These are phyloP conservation scores for Tanypteryx hageni DNA, from an alignment of 2,888 invertebrate genomes.

Conservation along the genomic window DNA sequence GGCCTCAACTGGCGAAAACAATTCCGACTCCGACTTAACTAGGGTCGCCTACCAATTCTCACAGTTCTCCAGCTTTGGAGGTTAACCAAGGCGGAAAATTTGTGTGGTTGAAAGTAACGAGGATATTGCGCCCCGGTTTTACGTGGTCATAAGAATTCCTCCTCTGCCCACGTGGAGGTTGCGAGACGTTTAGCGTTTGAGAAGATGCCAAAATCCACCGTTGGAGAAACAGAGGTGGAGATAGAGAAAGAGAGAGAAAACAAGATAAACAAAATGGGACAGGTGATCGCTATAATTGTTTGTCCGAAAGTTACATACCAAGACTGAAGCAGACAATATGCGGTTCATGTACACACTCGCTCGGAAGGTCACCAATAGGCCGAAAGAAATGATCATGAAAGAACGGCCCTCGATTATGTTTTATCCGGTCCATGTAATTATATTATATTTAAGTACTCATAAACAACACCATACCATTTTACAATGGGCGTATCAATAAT, in stretches of 20 bases:
- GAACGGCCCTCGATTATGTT: too few relatives aligned
- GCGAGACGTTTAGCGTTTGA: not conserved
- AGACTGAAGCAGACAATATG: too few relatives aligned
- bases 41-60: not conserved
- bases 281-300: not conserved
- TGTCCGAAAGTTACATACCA: not conserved
- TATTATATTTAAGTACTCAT: too few relatives aligned
- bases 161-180: not conserved
- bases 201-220: not conserved
- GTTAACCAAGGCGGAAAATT: constrained; percentile 24
- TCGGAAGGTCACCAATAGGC: too few relatives aligned
- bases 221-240: not conserved
- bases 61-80: not conserved
- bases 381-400: too few relatives aligned
- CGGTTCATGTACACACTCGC: too few relatives aligned
- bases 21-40: not conserved
- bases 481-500: too few relatives aligned
- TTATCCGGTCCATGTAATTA: too few relatives aligned
- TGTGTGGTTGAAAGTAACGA: not conserved
- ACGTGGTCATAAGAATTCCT: not conserved
- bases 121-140: not conserved
- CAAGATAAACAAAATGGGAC: not conserved
- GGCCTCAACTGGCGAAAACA: not conserved
- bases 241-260: not conserved
- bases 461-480: too few relatives aligned